A percentile compares a stretch with the other conserved stretches of the same genome.
phyloP scores from a whole-genome alignment of 2,797 vertebrate genomes.

The Schizothorax lantsangensis region DNA sequence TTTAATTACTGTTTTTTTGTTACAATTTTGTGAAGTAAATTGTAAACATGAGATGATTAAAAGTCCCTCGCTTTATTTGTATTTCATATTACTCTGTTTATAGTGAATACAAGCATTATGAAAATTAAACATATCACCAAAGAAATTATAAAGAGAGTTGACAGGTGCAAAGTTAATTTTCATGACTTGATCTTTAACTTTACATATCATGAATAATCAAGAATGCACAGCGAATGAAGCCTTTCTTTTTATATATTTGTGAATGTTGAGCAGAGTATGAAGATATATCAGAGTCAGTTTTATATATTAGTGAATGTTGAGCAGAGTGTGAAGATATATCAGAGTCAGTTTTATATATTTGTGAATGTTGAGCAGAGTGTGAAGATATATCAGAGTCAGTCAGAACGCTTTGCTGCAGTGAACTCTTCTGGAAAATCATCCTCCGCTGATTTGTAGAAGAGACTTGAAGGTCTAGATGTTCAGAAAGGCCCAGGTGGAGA shows the following conservation, averaged over 20 bases:
- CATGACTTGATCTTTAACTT: neutral
- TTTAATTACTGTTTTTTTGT: neutral
- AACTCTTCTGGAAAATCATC: neutral
- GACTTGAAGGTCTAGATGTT: slow-evolving; percentile 56
- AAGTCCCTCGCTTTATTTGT: neutral
- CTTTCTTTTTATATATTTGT: neutral
- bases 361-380: too few relatives aligned
- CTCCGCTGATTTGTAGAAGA: neutral
- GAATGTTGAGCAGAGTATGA: neutral
- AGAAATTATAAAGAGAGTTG: neutral
- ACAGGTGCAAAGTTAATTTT: neutral
- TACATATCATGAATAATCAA: neutral
- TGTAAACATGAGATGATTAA: neutral
- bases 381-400: neutral
- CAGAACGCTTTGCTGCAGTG: neutral
- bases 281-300: too few relatives aligned
- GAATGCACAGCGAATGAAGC: neutral
- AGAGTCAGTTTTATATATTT: neutral
- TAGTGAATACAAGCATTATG: neutral
- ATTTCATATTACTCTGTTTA: neutral
- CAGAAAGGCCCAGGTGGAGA: slow-evolving; percentile 69
- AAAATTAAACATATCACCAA: too few relatives aligned
- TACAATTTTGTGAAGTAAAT: neutral
- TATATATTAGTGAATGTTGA: too few relatives aligned
- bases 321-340: too few relatives aligned